Base-by-base conservation (phyloP, 1,140 invertebrate species). In the Trichonephila clavipes region DNA sequence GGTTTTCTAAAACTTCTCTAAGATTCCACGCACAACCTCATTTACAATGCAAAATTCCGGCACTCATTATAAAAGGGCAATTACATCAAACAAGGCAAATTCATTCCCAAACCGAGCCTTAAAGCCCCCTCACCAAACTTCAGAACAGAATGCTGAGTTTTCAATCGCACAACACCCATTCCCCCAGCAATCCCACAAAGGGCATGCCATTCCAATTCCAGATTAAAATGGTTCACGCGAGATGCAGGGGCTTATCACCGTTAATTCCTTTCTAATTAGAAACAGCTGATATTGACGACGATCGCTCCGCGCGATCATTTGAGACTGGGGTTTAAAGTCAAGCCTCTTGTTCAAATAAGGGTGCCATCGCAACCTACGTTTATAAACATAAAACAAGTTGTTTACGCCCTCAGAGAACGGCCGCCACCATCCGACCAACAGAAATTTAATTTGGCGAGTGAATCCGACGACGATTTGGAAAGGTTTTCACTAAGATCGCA, bases 191-290 rank as follows among this genome's bases (percentile, higher is more conserved):
- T 77, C 72, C 72, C 72, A 77, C 72, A 77, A 40, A 77, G 28
- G 28, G 66, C 69, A 28, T 34, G 69, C 14, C 34, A 7, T 34
- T 40, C 24, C 72, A 77, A 77, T 77, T 77, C 18, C 72, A 61
- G 83, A 85, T 85, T 85, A 85, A 85, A 85, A 85, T 61, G 83
- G 44, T 61, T 61, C 83, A 40, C 34, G 12, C 72, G 34, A 16
- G 28, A 77, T 7, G 72, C 72, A 19, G 28, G 72, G 44, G 24
- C 82, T 83, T 83, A 83, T 83, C 82, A 40, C 44, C 82, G 82
- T 58, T 88, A 88, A 88, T 88, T 88, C 86, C 86, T 88, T 88
- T 88, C 86, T 88, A 88, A 88, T 88, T 88, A 88, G 59, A 21
- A 64, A 64, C 86, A 88, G 86, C 62, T 64, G 86, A 34, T 64